Evolutionary conservation across 2,888 invertebrate species (phyloP), one percentile per base, ranked within the genome.

Genomic region (Oligia fasciuncula): DNA sequence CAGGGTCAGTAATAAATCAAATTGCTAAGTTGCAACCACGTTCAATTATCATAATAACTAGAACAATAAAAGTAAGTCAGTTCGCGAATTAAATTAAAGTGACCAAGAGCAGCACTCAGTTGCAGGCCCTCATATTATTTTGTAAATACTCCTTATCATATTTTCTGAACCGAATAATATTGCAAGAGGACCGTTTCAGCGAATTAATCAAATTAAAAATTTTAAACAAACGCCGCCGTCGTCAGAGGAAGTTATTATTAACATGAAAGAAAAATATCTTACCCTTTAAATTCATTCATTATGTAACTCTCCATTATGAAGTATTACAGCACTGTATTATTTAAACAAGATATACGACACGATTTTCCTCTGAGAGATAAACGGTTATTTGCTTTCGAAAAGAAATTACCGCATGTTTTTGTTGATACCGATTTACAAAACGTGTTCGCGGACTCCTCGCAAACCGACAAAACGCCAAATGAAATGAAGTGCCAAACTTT

Each of bases 391-490:
- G 40, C 69, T 73, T 83, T 85, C 84, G 77, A 81, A 82, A 86
- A 87, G 81, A 88, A 89, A 91, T 92, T 91, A 94, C 91, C 94
- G 92, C 95, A 94, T 95, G 94, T 92, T 94, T 90, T 91, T 91
- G 88, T 90, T 91, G 89, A 88, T 88, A 85, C 83, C 66, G 84
- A 87, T 83, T 86, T 83, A 77, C 70, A 79, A 88, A 90, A 84
- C 87, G 85, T 81, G 91, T 85, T 80, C 85, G 46, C 78, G 63
- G 76, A 78, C 81, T 76, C n/a, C 81, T 75, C 78, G 69, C 74
- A 63, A 65, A 80, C 54, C 78, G 43, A 68, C 73, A 77, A 81
- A 80, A 77, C 73, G 85, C 60, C 76, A 85, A 85, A 82, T 57
- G 51, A 74, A 75, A 11, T 63, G 51, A 76, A 76, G 40, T 83